Conservation (phyloP, 2,797 vertebrate species). For the Megalops cyprinoides region DNA sequence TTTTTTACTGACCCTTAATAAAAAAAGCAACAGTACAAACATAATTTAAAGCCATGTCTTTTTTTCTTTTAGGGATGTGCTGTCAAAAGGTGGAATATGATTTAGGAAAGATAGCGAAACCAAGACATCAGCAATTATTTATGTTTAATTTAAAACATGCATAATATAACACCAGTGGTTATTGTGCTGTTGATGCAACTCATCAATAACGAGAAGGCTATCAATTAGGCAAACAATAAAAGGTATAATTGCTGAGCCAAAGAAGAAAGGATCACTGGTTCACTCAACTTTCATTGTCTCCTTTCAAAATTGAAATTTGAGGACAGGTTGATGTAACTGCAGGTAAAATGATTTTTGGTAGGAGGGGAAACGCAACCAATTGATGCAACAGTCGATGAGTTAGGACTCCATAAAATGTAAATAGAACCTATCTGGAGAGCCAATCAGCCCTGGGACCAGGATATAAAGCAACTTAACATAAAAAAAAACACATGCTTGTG, state of each 20-base stretch:
- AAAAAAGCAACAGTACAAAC: too few species aligned
- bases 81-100: not conserved
- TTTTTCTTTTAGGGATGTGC: not conserved
- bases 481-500: not conserved
- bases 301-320: not conserved
- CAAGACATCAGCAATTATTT: not conserved
- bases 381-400: not conserved
- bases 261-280: not conserved
- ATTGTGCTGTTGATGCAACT: not conserved
- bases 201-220: slow-evolving; percentile 9
- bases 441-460: not conserved
- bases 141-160: not conserved
- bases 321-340: not conserved
- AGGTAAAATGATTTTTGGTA: not conserved
- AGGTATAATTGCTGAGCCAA: not conserved
- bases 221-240: not conserved
- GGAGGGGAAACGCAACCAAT: not conserved
- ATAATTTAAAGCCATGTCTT: too few species aligned
- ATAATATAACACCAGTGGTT: slow-evolving; percentile 4
- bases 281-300: not conserved
- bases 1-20: slow-evolving; percentile 7
- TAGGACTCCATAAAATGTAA: too few species aligned
- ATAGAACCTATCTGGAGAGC: not conserved
- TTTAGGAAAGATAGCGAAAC: not conserved
- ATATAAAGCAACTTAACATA: not conserved